Conservation (phyloP, 1,140 invertebrate genomes). For the Penaeus chinensis region DNA sequence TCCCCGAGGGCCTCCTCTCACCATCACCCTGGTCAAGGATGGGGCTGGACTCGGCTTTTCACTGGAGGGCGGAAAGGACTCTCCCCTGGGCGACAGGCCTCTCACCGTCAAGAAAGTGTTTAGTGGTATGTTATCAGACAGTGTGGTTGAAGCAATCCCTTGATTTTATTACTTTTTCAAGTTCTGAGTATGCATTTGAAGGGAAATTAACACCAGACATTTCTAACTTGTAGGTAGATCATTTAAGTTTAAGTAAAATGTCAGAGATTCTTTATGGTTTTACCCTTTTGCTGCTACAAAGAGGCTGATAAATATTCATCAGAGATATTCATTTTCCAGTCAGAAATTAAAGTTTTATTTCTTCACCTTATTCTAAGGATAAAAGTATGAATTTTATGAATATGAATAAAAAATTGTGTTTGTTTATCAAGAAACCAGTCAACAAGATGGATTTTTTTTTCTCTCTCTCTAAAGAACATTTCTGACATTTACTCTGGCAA, state of each 20-base stretch:
- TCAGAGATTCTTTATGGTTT: no score
- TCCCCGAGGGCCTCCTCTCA: conserved; percentile 64
- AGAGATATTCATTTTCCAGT: neutral
- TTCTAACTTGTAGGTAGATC: neutral
- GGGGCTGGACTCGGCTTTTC: conserved; percentile 91
- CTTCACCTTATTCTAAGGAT: neutral
- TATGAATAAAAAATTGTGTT: no score
- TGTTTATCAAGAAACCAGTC: no score
- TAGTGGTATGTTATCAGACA: conserved; percentile 77
- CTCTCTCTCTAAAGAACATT: no score
- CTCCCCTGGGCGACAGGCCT: conserved; percentile 86
- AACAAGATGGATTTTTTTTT: no score
- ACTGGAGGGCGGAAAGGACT: conserved; percentile 90
- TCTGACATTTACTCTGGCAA: no score
- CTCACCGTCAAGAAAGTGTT: conserved; percentile 91
- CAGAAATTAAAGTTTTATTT: neutral
- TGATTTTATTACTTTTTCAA: neutral
- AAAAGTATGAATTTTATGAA: neutral
- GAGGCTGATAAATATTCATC: no score
- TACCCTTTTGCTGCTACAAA: no score
- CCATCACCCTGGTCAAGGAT: conserved; percentile 83
- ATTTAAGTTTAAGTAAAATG: neutral
- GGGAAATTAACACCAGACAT: neutral
- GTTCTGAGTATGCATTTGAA: neutral
- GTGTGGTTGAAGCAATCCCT: neutral